Conservation (phyloP, 2,888 invertebrate species). For the Dynastes grantii region DNA sequence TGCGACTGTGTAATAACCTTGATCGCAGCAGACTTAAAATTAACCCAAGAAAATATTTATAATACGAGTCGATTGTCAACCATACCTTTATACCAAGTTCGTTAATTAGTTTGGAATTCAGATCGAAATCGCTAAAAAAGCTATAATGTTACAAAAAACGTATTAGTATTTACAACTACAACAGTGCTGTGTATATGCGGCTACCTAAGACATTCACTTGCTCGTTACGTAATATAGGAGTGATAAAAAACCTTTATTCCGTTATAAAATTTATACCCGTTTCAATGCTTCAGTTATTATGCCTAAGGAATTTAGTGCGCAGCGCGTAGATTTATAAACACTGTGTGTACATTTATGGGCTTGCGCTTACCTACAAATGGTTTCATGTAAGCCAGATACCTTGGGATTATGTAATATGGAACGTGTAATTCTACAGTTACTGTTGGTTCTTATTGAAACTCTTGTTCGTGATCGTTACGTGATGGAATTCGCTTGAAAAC, state of each 20-base stretch:
- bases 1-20: too few relatives aligned
- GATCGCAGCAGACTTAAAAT: too few relatives aligned
- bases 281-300: conserved; percentile 42
- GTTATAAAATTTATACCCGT: conserved; percentile 49
- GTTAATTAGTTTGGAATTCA: conserved; percentile 33
- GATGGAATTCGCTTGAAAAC: too few relatives aligned
- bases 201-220: conserved; percentile 42
- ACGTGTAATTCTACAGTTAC: conserved; percentile 2
- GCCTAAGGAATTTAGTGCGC: conserved; percentile 28
- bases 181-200: conserved; percentile 1
- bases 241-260: conserved; percentile 28
- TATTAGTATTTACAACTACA: conserved; percentile 9
- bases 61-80: too few relatives aligned
- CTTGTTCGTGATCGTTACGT: not conserved
- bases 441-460: conserved; percentile 4
- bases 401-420: conserved; percentile 31
- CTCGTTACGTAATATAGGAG: conserved; percentile 32
- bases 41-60: too few relatives aligned
- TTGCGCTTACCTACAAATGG: conserved; percentile 14
- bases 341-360: conserved; percentile 27
- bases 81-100: not conserved
- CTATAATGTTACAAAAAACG: not conserved
- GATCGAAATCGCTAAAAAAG: conserved; percentile 2
- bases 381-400: conserved; percentile 5
- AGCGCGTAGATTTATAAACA: conserved; percentile 19